Base-by-base conservation (phyloP, 2,113 vertebrate species). In the Suricata suricatta region DNA sequence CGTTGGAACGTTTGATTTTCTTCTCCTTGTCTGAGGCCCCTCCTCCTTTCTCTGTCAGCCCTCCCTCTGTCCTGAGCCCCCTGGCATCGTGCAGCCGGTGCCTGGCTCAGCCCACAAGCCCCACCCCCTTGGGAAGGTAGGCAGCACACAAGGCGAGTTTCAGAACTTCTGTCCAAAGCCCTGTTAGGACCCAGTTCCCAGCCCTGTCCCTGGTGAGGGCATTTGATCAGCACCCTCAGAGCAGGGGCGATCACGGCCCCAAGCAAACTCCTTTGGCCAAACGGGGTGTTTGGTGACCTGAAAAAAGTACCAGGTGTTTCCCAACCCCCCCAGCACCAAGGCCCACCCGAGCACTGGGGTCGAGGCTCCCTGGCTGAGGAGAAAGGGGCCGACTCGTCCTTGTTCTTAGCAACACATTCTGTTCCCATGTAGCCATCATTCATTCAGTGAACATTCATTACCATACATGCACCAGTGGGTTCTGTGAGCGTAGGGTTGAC, bases 351-450 rank as follows among this genome's bases (percentile, higher is more conserved):
- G 50, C 35, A 0, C 16, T 4, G 31, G 38, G 33, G 25, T 29
- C 3, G 0, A 38, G 79, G 38, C 50, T 87, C 2, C 25, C 38
- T 23, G 52, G 44, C 54, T 52, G 25, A 33, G 69, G 41, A 25
- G 31, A 47, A 52, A 5, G 33, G 79, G 2, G 12, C 29, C 7
- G 15, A 44, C 41, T 47, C 3, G 5, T 21, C 3, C 82, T 54
- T 17, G 33, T 41, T 80, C 38, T 35, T 23, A 35, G 64, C n/a
- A 9, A 3, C 31, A 15, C 23, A 13, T 66, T 41, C 16, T 29
- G 29, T 64, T 85, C 68, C 0, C 16, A 0, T 3, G 0, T 44
- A 44, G n/a, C 69, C 52, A 0, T 72, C 41, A 29, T 10, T 47
- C 10, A 19, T 11, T 15, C 4, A 11, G n/a, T 68, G 69, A 41